These are phyloP conservation scores for Bibio marci DNA, from an alignment of 2,888 invertebrate genomes.

Conservation along the genomic window DNA sequence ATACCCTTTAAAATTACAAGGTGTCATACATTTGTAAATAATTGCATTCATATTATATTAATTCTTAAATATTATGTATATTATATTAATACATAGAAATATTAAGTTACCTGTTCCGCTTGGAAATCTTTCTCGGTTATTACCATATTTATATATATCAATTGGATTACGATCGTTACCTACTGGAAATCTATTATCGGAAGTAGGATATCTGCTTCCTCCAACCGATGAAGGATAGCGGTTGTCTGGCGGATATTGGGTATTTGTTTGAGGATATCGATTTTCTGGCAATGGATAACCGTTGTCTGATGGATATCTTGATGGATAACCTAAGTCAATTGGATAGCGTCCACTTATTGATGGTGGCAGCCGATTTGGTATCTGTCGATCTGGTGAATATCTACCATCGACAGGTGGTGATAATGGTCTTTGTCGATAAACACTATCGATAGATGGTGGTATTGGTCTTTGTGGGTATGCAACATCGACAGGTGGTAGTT, in stretches of 20 bases:
- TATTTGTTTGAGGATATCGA: slow-evolving; percentile 27
- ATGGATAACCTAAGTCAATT: slow-evolving; percentile 4
- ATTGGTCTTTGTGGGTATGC: background rate
- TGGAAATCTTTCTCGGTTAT: slow-evolving; percentile 31
- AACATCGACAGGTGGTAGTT: no score
- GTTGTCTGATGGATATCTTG: slow-evolving; percentile 15
- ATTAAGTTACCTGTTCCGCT: slow-evolving; percentile 26
- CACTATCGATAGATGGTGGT: slow-evolving; percentile 10
- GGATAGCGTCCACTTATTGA: slow-evolving; percentile 20
- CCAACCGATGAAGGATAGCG: slow-evolving; percentile 18
- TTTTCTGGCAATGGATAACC: slow-evolving; percentile 13
- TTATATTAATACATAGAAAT: no score
- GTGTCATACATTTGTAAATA: no score
- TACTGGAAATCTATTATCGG: slow-evolving; percentile 36
- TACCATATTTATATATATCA: slow-evolving; percentile 32
- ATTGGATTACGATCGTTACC: slow-evolving; percentile 31
- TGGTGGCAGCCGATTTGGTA: slow-evolving; percentile 16
- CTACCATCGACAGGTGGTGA: slow-evolving; percentile 17
- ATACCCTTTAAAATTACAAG: slow-evolving; percentile 19
- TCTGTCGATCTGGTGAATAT: slow-evolving; percentile 20
- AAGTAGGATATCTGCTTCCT: slow-evolving; percentile 18
- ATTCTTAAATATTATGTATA: no score
- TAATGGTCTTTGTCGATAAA: slow-evolving; percentile 11
- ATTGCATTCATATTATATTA: no score
- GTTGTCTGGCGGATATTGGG: slow-evolving; percentile 10